Evolutionary conservation across 2,888 invertebrate species (phyloP), one percentile per base, ranked within the genome.

Genomic region (Boloria selene): DNA sequence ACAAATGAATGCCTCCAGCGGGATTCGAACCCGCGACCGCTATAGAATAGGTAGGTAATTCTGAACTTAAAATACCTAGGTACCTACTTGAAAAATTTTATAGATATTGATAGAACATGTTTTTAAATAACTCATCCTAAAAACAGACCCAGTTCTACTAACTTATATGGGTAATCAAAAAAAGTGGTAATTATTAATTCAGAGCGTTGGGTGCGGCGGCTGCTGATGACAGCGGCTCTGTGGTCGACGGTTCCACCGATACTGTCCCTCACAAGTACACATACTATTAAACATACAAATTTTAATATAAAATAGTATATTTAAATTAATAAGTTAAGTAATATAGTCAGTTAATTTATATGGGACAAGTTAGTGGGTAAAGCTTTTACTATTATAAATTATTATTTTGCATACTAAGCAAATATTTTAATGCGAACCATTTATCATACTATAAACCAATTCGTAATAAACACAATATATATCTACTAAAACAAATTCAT

Each of bases 221-320:
- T 87, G 87, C 80, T 77, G 80, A 76, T 89, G 90, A 89, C 87
- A 85, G 86, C 83, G 83, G 85, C 77, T 71, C 72, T 74, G 86
- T 84, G 85, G 85, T 85, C 80, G 72, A 77, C 74, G 75, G 65
- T 64, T 67, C 63, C 55, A 71, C 65, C 60, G 55, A 65, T 61
- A 54, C 49, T 49, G 17, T 50, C 47, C 62, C 60, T 70, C 77
- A 77, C 79, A 49, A 44, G 18, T 61, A 42, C 55, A 22, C 22
- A 22, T 49, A 31, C 59, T 50, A 7, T 47, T 31, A n/a, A 50
- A 51, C 13, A 22, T 52, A 22, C n/a, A 61, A 22, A 16, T 42
- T 52, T 61, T 13, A 31, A 18, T 13, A 14, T 3, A 14, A 38
- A 45, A 56, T 45, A 26, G 45, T 45, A n/a, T 26, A n/a, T 56